Evolutionary conservation across 2,113 vertebrate genomes (phyloP), one percentile per base, ranked within the genome.

Genomic region (Hydropotes inermis): DNA sequence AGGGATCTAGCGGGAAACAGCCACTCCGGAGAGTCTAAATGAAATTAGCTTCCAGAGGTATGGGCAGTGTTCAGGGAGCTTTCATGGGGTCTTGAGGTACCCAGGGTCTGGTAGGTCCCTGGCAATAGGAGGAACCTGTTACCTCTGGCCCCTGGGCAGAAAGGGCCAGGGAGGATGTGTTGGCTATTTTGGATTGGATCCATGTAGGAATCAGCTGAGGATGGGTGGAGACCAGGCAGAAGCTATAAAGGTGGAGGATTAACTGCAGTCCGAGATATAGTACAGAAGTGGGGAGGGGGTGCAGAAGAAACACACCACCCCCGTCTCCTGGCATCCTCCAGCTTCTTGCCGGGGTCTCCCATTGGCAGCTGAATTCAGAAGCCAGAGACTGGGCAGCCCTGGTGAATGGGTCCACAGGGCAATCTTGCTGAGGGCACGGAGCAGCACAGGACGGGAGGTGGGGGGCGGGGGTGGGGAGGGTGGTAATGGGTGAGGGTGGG

Each of bases 391-490:
- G n/a, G 67, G 55, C 13, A 23, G 36, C 60, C 55, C 9, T 57
- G 16, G 58, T 33, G 21, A 57, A 19, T 36, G 27, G 55, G 84
- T 27, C 23, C 28, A 27, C 36, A 13, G 27, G 13, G 25, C 78
- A 2, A 5, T 55, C 74, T 78, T 84, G 54, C 52, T 33, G 30
- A 55, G 64, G 74, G 60, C 33, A 33, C 39, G 64, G 57, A 33
- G 79, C n/a, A 12, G 50, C n/a, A 12, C 4, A 17, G 70, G 82
- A 39, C 0, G 1, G 17, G n/a, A 7, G 17, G 9, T 0, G 79
- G 25, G 60, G 47, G 64, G 19, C 2, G 58, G 25, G 3, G 6
- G 16, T 52, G 14, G 30, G 30, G 61, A 7, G 30, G 7, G 30
- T 7, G 0, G 52, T 74, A 19, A 27, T 9, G 10, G 17, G 7